Percentiles rank a stretch among this genome's conserved stretches.
Evolutionary conservation across 1,140 invertebrate genomes (phyloP).

Genomic region (Heliconius congener): DNA sequence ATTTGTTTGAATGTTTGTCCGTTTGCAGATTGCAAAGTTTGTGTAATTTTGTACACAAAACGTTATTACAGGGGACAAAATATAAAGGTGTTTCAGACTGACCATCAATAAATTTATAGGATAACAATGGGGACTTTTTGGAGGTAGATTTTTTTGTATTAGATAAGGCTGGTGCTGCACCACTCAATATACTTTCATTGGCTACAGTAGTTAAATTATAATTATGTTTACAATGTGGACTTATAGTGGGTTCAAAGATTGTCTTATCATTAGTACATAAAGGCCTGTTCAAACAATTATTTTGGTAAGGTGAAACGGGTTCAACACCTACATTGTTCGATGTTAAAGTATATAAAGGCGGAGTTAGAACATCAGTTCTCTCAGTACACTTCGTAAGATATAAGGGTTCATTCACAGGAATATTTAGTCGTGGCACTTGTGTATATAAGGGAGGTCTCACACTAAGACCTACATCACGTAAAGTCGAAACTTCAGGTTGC

Average conservation of each 20-base stretch:
- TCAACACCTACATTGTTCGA: neutral
- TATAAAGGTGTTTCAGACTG: neutral
- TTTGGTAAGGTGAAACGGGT: neutral
- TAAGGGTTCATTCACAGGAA: neutral
- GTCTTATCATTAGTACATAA: neutral
- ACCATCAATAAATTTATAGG: neutral
- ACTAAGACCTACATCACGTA: neutral
- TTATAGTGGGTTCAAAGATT: neutral
- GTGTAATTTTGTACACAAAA: constrained; percentile 9
- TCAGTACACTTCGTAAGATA: neutral
- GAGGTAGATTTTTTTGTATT: neutral
- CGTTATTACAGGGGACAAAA: neutral
- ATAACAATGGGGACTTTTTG: neutral
- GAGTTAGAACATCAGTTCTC: neutral
- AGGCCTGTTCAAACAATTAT: neutral
- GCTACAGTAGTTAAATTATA: neutral
- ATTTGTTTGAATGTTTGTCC: neutral
- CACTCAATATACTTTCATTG: neutral
- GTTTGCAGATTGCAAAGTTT: neutral
- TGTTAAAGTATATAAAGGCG: neutral
- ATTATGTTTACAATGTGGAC: constrained; percentile 5
- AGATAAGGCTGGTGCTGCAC: neutral
- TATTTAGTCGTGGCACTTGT: neutral
- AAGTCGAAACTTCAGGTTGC: neutral
- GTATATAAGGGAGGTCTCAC: neutral